phyloP scores from a whole-genome alignment of 2,888 invertebrate genomes.

The Catotricha subobsoleta region DNA sequence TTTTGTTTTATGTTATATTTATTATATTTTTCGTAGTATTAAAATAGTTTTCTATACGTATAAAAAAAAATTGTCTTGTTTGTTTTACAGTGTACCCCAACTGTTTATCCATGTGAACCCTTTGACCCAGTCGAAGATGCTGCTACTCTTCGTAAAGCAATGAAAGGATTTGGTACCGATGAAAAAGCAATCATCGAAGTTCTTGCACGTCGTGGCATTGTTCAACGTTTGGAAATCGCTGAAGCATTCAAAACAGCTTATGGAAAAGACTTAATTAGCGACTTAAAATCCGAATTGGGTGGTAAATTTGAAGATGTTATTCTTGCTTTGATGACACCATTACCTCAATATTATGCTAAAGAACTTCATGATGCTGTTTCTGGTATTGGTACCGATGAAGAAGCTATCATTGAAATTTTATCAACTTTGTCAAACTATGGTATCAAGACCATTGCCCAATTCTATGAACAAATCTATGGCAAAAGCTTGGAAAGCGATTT shows the following conservation, averaged over 20 bases:
- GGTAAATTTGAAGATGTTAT: slow-evolving; percentile 83
- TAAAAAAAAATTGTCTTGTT: slow-evolving; percentile 13
- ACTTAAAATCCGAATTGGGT: slow-evolving; percentile 73
- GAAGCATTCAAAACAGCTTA: slow-evolving; percentile 82
- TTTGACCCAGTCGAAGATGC: slow-evolving; percentile 77
- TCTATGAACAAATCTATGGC: slow-evolving; percentile 71
- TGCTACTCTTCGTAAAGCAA: slow-evolving; percentile 66
- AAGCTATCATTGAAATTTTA: slow-evolving; percentile 69
- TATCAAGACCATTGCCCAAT: slow-evolving; percentile 64
- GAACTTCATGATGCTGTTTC: slow-evolving; percentile 74
- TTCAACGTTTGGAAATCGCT: slow-evolving; percentile 78
- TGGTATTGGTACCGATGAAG: slow-evolving; percentile 77
- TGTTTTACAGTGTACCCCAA: slow-evolving; percentile 57
- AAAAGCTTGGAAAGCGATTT: slow-evolving; percentile 68
- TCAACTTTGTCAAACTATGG: slow-evolving; percentile 83
- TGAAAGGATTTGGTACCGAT: slow-evolving; percentile 87
- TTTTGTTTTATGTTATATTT: slow-evolving; percentile 7
- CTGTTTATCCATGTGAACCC: slow-evolving; percentile 70
- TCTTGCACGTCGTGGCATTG: slow-evolving; percentile 71
- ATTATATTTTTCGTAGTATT: slow-evolving; percentile 3
- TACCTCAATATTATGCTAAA: slow-evolving; percentile 80
- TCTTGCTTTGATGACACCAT: slow-evolving; percentile 75
- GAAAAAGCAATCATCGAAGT: slow-evolving; percentile 84
- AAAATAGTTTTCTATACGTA: too few relatives aligned
- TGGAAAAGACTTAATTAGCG: slow-evolving; percentile 70